Percentiles rank a stretch among this genome's conserved stretches.
phyloP scores from a whole-genome alignment of 1,140 invertebrate species.

The Leptonema lineaticorne region DNA sequence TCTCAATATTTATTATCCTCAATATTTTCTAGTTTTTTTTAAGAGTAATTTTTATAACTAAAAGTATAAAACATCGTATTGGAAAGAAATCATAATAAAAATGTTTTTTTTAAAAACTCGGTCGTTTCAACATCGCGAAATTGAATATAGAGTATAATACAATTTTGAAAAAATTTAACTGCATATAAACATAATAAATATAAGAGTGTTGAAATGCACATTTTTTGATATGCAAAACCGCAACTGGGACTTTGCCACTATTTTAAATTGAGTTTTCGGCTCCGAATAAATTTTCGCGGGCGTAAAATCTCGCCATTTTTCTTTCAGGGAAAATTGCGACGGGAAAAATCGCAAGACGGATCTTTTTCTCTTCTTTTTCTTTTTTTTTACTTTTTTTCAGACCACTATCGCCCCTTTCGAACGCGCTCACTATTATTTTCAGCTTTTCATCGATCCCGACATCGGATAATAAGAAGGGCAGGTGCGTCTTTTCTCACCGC shows the following conservation, averaged over 20 bases:
- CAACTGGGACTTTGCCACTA: neutral
- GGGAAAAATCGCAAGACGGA: conserved; percentile 1
- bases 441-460: conserved; percentile 19
- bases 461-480: conserved; percentile 13
- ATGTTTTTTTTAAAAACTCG: too few relatives aligned
- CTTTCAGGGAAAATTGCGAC: conserved; percentile 6
- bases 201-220: too few relatives aligned
- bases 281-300: conserved; percentile 30
- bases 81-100: too few relatives aligned
- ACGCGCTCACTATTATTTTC: conserved; percentile 21
- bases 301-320: conserved; percentile 27
- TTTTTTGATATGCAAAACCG: neutral
- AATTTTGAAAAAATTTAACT: too few relatives aligned
- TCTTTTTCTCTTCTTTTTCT: neutral
- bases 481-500: conserved; percentile 3
- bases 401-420: neutral
- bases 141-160: too few relatives aligned
- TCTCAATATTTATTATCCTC: too few relatives aligned
- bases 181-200: too few relatives aligned
- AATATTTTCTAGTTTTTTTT: too few relatives aligned
- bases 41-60: too few relatives aligned
- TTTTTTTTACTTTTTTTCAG: neutral
- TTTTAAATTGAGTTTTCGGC: conserved; percentile 29
- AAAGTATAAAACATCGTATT: too few relatives aligned
- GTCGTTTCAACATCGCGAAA: too few relatives aligned